Evolutionary conservation across 2,113 vertebrate species (phyloP), one percentile per base, ranked within the genome.

Genomic region (Melospiza melodia): DNA sequence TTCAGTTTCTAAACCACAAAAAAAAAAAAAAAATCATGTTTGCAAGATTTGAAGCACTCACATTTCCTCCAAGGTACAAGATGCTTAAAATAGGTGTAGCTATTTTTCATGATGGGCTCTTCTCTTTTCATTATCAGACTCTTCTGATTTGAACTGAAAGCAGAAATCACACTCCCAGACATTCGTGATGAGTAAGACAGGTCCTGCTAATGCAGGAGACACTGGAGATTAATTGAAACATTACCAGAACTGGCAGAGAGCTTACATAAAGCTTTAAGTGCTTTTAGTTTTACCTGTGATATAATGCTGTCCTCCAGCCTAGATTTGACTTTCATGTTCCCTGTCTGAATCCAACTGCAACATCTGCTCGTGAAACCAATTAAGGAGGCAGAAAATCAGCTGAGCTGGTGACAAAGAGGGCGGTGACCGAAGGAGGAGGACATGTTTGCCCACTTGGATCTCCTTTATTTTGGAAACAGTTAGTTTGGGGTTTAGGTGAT

Each of bases 201-300:
- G 46, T 74, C 43, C 63, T 66, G 35, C 39, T 88, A 83, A 83
- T 43, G 68, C 80, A 81, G 73, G 23, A 83, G 75, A 48, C 3
- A 1, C 10, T 72, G 43, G 57, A 57, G 54, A 82, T 61, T 59
- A 78, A 73, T 41, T 84, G 79, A 84, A 93, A 75, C 68, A 22
- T 87, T 63, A 62, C 59, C 63, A 78, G 84, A 84, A 82, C 61
- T 65, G 92, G 25, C n/a, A 78, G 77, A 65, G 57, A 79, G 73
- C 43, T 85, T 85, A 65, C 48, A 37, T 41, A 82, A 72, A 92
- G 61, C 73, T n/a, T 52, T 59, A 86, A 91, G 39, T 78, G 68
- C 58, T 93, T 80, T 80, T 61, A 63, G 0, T 90, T 90, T 78
- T 86, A 59, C 88, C 80, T 87, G 83, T 69, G 68, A 66, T 52